Percentiles rank a stretch among this genome's conserved stretches.
Evolutionary conservation across 1,140 invertebrate genomes (phyloP).

Genomic region (Pantala flavescens): DNA sequence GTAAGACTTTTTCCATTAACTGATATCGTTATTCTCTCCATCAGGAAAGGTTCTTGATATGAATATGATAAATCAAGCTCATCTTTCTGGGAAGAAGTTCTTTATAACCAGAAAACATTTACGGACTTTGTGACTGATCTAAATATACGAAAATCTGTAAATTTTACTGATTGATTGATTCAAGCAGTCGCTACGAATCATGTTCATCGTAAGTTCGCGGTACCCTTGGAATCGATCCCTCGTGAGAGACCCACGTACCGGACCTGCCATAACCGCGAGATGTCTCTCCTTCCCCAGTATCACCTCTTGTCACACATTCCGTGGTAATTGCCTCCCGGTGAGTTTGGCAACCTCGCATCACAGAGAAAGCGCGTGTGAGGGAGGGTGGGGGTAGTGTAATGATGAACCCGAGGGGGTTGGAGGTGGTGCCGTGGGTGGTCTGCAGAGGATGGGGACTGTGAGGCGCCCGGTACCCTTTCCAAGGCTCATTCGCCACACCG

Average conservation of each 20-base stretch:
- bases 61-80: no score
- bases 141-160: no score
- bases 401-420: neutral
- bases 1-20: no score
- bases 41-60: no score
- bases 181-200: no score
- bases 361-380: neutral
- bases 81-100: no score
- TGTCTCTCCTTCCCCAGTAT: neutral
- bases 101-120: no score
- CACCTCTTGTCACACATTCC: conserved; percentile 4
- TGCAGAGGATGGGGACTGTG: conserved; percentile 16
- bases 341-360: neutral
- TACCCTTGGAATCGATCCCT: no score
- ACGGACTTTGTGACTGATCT: no score
- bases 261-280: neutral
- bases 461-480: neutral
- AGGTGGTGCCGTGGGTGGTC: neutral
- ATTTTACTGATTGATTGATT: no score
- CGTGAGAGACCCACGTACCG: neutral
- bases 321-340: neutral
- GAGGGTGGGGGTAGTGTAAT: neutral
- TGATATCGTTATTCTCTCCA: no score
- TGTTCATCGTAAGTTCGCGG: no score
- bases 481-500: neutral